Base-by-base conservation (phyloP, 1,140 invertebrate species). In the Lucilia cuprina region DNA sequence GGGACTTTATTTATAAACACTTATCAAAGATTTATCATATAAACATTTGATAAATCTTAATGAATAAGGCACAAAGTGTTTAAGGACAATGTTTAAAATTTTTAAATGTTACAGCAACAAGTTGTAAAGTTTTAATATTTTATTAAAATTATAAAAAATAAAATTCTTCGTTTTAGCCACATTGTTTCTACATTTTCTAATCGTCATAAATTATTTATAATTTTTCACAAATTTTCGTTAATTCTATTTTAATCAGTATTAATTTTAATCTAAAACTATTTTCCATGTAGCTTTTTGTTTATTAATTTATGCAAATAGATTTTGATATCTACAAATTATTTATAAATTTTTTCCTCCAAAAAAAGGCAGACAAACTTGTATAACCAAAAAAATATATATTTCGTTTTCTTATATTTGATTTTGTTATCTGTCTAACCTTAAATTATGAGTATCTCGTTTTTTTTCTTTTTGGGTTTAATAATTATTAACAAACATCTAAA, bases 361-460 rank as follows among this genome's bases (percentile, higher is more conserved):
- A 41, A 41, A 41, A 41, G 8, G 7, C 2, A 41, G 7, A 8
- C 41, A 2, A 41, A 41, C 41, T 41, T 41, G 7, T 41, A 41
- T 8, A 41, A 41, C 41, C 41, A 41, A 41, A 41, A 41, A 41
- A 41, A 30, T 30, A 2, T 0, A 2, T 41, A 41, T 41, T 41
- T 41, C 7, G n/a, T 8, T 8, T 0, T 41, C 1, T 30, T 30
- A 49, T 12, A 7, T 55, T 34, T 25, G 19, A 8, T 74, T 74
- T 74, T 41, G 41, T 25, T 74, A 74, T 74, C 30, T 74, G 74
- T 74, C 30, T 74, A 74, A 74, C 74, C 30, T 74, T 74, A 74
- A 25, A 25, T 74, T 21, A 34, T 74, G 30, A 17, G 74, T 74
- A 8, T 74, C 74, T 74, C 4, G 19, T 55, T 55, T 55, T 55